Base-by-base conservation (phyloP, 2,797 vertebrate species). In the Artibeus jamaicensis region DNA sequence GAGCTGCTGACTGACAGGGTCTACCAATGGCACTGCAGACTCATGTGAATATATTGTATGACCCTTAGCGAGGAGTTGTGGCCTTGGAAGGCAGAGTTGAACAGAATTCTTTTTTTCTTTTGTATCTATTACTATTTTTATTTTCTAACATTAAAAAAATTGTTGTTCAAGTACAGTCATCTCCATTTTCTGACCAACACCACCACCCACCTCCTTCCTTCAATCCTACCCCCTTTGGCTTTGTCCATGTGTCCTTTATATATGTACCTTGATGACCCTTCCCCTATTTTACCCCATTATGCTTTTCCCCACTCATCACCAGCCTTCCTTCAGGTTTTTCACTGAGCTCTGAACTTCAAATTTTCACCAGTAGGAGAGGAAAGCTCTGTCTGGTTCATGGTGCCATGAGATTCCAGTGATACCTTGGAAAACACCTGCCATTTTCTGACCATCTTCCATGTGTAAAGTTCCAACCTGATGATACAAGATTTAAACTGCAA, bases 21-120 rank as follows among this genome's bases (percentile, higher is more conserved):
- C 48, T 42, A 18, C 32, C 21, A 15, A 48, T 6, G 9, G 29
- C 55, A 21, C 8, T 0, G 3, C 0, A 0, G 12, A 39, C 55
- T 22, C n/a, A 14, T 3, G 0, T 15, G 39, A 15, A 19, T 77
- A 3, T 24, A n/a, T 48, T 32, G 14, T 9, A 24, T 0, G 0
- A 44, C 32, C 18, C 37, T 46, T 8, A 18, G 50, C 12, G 46
- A 44, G 62, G 21, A 71, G 48, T 0, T 24, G 16, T 16, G 46
- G 6, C 18, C 24, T 22, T 24, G 29, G 42, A 59, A 87, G 50
- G 16, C n/a, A 53, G 24, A 44, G 46, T 1, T 62, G 62, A n/a
- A 24, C 26, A 53, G 19, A 53, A 4, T 53, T 19, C 18, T 53
- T 53, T 53, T 53, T n/a, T n/a, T 50, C 12, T 18, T 53, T 15